These are phyloP conservation scores for Drosophila orena DNA, from an alignment of 1,140 invertebrate genomes.

Conservation along the genomic window DNA sequence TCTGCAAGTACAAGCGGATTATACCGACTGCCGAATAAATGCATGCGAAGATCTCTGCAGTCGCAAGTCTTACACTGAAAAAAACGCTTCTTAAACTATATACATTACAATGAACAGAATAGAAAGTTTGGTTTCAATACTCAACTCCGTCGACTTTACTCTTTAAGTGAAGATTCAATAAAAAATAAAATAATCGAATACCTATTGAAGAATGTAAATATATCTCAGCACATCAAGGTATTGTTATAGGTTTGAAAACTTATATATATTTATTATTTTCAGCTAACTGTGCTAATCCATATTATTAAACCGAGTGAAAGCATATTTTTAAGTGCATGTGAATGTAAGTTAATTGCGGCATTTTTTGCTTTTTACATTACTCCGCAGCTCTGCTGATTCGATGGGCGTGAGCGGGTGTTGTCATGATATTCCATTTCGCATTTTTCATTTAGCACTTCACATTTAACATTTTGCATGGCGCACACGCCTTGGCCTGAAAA, in stretches of 20 bases:
- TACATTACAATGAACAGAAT: no score
- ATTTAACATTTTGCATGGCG: slow-evolving; percentile 50
- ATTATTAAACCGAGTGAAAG: neutral
- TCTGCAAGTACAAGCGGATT: slow-evolving; percentile 46
- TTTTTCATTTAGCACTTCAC: slow-evolving; percentile 41
- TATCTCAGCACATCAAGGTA: no score
- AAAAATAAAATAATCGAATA: no score
- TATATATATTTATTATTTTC: neutral
- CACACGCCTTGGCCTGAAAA: slow-evolving; percentile 81
- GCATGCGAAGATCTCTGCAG: slow-evolving; percentile 31
- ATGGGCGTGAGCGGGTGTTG: slow-evolving; percentile 63
- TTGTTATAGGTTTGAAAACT: no score
- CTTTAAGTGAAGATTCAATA: no score
- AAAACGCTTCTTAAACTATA: neutral
- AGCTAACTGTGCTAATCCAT: neutral
- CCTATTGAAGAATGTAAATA: no score
- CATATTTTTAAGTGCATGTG: neutral
- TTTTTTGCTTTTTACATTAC: slow-evolving; percentile 63
- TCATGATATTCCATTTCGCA: slow-evolving; percentile 59
- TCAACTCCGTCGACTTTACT: no score
- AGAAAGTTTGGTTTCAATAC: no score
- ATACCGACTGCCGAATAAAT: slow-evolving; percentile 40
- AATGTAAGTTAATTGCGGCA: slow-evolving; percentile 37
- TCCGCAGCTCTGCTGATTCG: slow-evolving; percentile 21
- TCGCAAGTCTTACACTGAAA: slow-evolving; percentile 6